These are phyloP conservation scores for Tyria jacobaeae DNA, from an alignment of 2,888 invertebrate genomes.

Conservation along the genomic window DNA sequence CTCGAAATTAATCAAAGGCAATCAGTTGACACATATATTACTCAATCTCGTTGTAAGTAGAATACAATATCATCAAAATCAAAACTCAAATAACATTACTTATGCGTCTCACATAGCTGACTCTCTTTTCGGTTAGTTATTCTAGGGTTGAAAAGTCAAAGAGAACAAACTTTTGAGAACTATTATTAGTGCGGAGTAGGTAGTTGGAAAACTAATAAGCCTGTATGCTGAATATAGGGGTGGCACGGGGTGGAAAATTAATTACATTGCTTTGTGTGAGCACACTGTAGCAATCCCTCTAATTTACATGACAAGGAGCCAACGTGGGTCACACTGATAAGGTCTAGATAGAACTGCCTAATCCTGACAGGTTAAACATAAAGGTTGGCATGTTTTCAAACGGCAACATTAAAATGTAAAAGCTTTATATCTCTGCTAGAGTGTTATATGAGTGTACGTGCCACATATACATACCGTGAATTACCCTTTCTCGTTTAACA, in stretches of 20 bases:
- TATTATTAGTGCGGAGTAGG: slow-evolving; percentile 33
- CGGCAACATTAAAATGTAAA: not conserved
- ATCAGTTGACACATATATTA: no score
- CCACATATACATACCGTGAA: not conserved
- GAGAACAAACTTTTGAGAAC: slow-evolving; percentile 39
- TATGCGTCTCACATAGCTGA: slow-evolving; percentile 33
- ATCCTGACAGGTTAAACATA: not conserved
- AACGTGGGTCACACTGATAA: slow-evolving; percentile 48
- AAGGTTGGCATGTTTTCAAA: not conserved
- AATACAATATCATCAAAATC: not conserved
- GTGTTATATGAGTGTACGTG: not conserved
- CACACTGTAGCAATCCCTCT: slow-evolving; percentile 30
- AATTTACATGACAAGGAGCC: slow-evolving; percentile 57
- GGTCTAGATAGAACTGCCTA: slow-evolving; percentile 20
- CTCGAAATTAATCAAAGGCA: not conserved
- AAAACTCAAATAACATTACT: slow-evolving; percentile 6
- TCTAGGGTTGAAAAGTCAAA: slow-evolving; percentile 28
- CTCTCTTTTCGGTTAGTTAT: slow-evolving; percentile 23
- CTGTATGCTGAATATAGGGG: slow-evolving; percentile 21
- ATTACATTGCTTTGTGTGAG: slow-evolving; percentile 47
- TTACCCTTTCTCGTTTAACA: not conserved
- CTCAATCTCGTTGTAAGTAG: not conserved
- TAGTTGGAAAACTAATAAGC: slow-evolving; percentile 33
- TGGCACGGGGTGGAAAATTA: slow-evolving; percentile 17
- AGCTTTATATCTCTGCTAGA: not conserved